Conservation (phyloP, 1,140 invertebrate genomes). For the Rhagoletis pomonella region DNA sequence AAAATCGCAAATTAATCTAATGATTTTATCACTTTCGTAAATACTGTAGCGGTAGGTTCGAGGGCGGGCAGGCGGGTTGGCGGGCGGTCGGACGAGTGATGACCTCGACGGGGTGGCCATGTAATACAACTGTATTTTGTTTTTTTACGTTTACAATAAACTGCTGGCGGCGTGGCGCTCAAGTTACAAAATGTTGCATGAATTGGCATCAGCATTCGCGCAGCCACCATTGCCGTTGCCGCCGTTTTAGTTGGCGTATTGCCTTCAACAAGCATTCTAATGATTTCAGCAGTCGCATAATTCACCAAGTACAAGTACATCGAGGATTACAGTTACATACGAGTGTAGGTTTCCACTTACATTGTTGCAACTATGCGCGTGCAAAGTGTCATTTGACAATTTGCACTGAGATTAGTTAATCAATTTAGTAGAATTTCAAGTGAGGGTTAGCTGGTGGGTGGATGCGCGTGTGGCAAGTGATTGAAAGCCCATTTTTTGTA, state of each 20-base stretch:
- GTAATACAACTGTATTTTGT: background rate
- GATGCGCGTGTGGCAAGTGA: background rate
- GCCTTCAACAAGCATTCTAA: constrained; percentile 27
- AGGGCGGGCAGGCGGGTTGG: background rate
- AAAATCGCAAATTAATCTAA: constrained; percentile 49
- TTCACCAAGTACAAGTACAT: background rate
- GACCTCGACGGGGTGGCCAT: constrained; percentile 44
- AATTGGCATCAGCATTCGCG: background rate
- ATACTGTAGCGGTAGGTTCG: background rate
- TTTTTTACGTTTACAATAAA: background rate
- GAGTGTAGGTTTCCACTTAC: background rate
- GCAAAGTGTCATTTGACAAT: constrained; percentile 36
- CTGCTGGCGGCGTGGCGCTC: background rate
- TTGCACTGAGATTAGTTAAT: constrained; percentile 44
- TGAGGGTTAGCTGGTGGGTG: background rate
- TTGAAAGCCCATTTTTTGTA: background rate
- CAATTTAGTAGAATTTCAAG: constrained; percentile 2
- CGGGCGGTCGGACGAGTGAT: background rate
- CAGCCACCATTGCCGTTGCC: background rate
- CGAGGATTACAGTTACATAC: background rate
- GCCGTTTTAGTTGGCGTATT: background rate
- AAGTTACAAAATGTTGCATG: constrained; percentile 39
- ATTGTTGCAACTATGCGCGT: constrained; percentile 18
- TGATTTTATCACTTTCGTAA: constrained; percentile 51
- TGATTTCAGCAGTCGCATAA: constrained; percentile 41